phyloP scores from a whole-genome alignment of 2,888 invertebrate species.

The Apamea sordens region DNA sequence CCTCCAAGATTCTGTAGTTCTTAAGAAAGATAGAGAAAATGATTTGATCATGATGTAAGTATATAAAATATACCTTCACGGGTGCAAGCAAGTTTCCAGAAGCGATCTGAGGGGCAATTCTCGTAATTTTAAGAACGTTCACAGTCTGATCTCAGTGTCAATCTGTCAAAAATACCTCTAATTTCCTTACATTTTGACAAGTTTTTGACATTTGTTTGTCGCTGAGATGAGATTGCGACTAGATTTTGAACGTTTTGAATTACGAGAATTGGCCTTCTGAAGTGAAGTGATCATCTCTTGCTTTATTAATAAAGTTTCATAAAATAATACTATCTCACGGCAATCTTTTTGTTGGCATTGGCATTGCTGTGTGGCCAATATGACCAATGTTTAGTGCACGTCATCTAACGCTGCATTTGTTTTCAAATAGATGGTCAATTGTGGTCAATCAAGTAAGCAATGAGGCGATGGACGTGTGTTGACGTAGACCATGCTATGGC shows the following conservation, averaged over 20 bases:
- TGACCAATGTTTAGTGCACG: not conserved
- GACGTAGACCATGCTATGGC: too few relatives aligned
- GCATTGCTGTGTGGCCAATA: slow-evolving; percentile 9
- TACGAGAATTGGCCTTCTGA: too few relatives aligned
- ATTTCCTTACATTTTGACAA: too few relatives aligned
- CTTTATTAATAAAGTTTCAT: slow-evolving; percentile 4
- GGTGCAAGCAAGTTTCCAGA: not conserved
- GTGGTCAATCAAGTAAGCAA: not conserved
- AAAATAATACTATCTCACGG: slow-evolving; percentile 3
- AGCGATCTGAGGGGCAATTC: too few relatives aligned
- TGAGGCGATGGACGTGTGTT: not conserved
- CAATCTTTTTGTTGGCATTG: slow-evolving; percentile 15
- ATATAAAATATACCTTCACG: not conserved
- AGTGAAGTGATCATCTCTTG: not conserved
- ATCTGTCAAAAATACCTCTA: too few relatives aligned
- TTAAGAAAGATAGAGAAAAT: not conserved
- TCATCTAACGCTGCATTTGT: slow-evolving; percentile 14
- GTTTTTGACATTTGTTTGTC: too few relatives aligned
- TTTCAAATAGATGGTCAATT: not conserved
- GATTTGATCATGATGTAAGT: not conserved
- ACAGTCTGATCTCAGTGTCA: too few relatives aligned
- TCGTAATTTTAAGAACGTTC: too few relatives aligned
- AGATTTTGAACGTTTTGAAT: too few relatives aligned
- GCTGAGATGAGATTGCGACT: too few relatives aligned
- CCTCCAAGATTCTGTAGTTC: not conserved